phyloP scores from a whole-genome alignment of 2,113 vertebrate species.

The Prionailurus viverrinus region DNA sequence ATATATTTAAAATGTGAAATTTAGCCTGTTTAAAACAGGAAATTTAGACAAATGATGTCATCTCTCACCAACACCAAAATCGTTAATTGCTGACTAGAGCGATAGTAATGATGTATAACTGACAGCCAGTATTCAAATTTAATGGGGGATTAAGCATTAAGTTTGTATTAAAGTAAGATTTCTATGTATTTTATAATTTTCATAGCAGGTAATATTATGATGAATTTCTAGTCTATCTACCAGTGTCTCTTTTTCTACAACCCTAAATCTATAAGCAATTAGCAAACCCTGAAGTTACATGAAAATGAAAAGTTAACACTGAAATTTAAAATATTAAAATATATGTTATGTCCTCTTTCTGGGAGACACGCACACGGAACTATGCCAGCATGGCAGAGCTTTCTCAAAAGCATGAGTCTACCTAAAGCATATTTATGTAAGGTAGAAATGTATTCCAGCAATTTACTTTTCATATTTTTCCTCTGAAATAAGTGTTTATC shows the following conservation, averaged over 20 bases:
- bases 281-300: not conserved
- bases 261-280: not conserved
- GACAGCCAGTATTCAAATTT: not conserved
- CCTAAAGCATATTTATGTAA: not conserved
- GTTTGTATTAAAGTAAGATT: not conserved
- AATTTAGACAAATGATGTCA: not conserved
- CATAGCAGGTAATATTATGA: not conserved
- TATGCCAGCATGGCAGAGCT: not conserved
- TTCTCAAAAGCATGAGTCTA: not conserved
- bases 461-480: not conserved
- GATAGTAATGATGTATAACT: not conserved
- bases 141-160: not conserved
- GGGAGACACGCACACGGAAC: not conserved
- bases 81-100: not conserved
- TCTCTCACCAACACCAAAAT: not conserved
- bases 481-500: not conserved
- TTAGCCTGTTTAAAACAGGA: constrained; percentile 3
- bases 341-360: not conserved
- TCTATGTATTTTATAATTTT: not conserved
- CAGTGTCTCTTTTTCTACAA: not conserved
- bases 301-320: not conserved
- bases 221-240: not conserved
- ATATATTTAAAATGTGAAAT: not conserved
- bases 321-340: constrained; percentile 52
- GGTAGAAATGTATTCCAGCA: not conserved